phyloP scores from a whole-genome alignment of 2,113 vertebrate species.

The Vulpes vulpes region DNA sequence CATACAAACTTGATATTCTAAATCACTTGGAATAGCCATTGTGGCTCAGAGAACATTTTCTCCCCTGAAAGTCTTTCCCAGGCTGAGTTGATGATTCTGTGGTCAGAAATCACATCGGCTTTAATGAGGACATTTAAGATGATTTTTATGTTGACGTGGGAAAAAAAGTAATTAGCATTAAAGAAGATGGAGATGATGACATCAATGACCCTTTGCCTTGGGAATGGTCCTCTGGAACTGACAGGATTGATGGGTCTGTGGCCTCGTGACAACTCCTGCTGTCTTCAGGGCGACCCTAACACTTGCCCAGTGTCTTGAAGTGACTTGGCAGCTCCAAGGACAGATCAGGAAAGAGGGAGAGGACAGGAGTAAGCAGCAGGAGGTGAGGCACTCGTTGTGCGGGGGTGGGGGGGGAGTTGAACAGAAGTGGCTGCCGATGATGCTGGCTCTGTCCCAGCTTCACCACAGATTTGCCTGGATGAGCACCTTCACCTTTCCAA shows the following conservation, averaged over 20 bases:
- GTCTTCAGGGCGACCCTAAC: neutral
- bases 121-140: slow-evolving; percentile 79
- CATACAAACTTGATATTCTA: slow-evolving; percentile 86
- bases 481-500: neutral
- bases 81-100: slow-evolving; percentile 25
- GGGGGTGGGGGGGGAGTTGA: too few relatives aligned
- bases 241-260: slow-evolving; percentile 64
- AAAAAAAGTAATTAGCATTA: slow-evolving; percentile 79
- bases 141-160: slow-evolving; percentile 81
- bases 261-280: neutral
- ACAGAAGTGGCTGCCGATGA: neutral
- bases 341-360: neutral
- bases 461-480: neutral
- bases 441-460: fast-evolving
- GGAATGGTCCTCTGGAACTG: slow-evolving; percentile 15
- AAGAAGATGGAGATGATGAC: slow-evolving; percentile 62
- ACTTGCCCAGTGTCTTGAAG: neutral
- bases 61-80: slow-evolving; percentile 35
- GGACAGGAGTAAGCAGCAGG: neutral
- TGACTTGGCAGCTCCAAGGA: slow-evolving; percentile 53
- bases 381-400: neutral
- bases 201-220: slow-evolving; percentile 44
- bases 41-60: slow-evolving; percentile 74
- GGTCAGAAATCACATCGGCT: slow-evolving; percentile 71
- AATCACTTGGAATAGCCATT: slow-evolving; percentile 78